A percentile compares a stretch with the other conserved stretches of the same genome.
Conservation (phyloP, 2,113 vertebrate genomes). For the Pelecanoides urinatrix region DNA sequence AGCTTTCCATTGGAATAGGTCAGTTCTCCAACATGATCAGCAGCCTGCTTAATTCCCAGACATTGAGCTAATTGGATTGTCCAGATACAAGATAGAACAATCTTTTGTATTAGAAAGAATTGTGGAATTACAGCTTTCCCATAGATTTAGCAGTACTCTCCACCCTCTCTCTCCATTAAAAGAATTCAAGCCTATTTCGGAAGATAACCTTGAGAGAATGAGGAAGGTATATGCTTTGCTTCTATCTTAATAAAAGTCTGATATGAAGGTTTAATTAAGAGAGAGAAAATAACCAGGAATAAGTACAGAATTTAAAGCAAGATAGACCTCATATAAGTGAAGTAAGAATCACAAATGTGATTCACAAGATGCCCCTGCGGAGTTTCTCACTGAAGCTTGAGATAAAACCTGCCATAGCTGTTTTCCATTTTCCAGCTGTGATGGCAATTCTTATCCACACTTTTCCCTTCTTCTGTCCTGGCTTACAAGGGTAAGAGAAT, state of each 20-base stretch:
- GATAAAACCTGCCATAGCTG: neutral
- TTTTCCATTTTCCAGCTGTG: neutral
- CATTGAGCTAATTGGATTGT: conserved; percentile 26
- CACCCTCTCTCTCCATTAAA: neutral
- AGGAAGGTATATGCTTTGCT: neutral
- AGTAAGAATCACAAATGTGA: neutral
- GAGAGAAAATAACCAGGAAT: conserved; percentile 1
- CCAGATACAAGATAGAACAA: conserved; percentile 4
- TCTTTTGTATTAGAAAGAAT: conserved; percentile 25
- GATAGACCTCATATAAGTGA: neutral
- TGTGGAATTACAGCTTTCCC: conserved; percentile 24
- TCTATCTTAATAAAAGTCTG: conserved; percentile 36
- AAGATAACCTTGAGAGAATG: conserved; percentile 40
- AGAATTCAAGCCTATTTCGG: conserved; percentile 7
- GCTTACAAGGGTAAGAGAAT: neutral
- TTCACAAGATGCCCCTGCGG: neutral
- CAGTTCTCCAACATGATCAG: neutral
- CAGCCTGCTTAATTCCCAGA: neutral
- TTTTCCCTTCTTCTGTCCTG: neutral
- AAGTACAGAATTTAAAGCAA: conserved; percentile 13
- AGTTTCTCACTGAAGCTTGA: neutral
- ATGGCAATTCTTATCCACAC: neutral
- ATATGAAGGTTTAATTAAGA: conserved; percentile 50
- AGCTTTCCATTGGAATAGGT: neutral
- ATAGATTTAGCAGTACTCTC: neutral